These are phyloP conservation scores for Apantesis nais DNA, from an alignment of 2,888 invertebrate species.

Conservation along the genomic window DNA sequence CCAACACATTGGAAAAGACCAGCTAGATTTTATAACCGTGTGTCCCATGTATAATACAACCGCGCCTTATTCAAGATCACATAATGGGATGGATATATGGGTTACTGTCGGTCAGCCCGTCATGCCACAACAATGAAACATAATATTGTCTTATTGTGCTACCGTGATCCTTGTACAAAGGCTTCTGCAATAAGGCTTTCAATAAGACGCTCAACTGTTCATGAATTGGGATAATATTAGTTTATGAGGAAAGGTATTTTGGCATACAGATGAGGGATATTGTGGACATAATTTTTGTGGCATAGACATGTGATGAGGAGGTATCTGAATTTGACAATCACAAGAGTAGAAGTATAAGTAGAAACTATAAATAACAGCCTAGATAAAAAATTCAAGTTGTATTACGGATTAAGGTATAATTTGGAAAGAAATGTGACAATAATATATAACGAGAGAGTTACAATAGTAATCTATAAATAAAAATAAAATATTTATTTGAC, in stretches of 20 bases:
- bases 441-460: too few species aligned
- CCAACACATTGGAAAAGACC: background rate
- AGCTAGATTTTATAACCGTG: slow-evolving; percentile 34
- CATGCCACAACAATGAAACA: slow-evolving; percentile 71
- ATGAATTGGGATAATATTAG: slow-evolving; percentile 39
- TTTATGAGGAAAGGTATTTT: slow-evolving; percentile 13
- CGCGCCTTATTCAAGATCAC: slow-evolving; percentile 74
- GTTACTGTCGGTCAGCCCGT: slow-evolving; percentile 77
- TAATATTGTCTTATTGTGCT: slow-evolving; percentile 64
- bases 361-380: too few species aligned
- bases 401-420: too few species aligned
- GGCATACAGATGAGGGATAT: background rate
- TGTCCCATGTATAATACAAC: slow-evolving; percentile 53
- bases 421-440: too few species aligned
- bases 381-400: too few species aligned
- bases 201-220: slow-evolving; percentile 44
- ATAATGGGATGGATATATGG: slow-evolving; percentile 81
- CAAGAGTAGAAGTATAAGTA: background rate
- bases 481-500: too few species aligned
- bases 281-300: background rate
- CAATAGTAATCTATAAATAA: too few species aligned
- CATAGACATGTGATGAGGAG: background rate
- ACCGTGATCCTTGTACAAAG: slow-evolving; percentile 66
- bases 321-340: background rate
- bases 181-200: slow-evolving; percentile 47